A percentile compares a stretch with the other conserved stretches of the same genome.
Conservation (phyloP, 1,140 invertebrate species). For the Ips typographus region DNA sequence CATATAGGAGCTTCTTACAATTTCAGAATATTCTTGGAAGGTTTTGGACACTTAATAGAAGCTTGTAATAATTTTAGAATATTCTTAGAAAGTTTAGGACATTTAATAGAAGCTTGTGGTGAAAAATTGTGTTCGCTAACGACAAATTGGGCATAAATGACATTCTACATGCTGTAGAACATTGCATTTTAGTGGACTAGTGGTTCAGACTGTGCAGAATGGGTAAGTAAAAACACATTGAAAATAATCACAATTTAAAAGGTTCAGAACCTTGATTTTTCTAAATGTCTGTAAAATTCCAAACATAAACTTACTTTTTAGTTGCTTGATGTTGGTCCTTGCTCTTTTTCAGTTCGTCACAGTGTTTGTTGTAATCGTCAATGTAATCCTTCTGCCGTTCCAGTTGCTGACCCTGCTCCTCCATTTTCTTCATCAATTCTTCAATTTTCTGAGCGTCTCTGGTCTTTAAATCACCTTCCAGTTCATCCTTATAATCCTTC, state of each 20-base stretch:
- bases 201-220: background rate
- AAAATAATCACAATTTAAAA: no score
- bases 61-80: no score
- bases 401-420: slow-evolving; percentile 84
- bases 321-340: slow-evolving; percentile 93
- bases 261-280: no score
- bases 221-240: background rate
- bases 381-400: slow-evolving; percentile 86
- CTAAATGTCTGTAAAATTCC: background rate
- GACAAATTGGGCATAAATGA: no score
- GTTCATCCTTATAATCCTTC: slow-evolving; percentile 80
- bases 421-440: slow-evolving; percentile 81
- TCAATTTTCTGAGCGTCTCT: slow-evolving; percentile 82
- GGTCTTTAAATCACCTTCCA: slow-evolving; percentile 80
- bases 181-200: no score
- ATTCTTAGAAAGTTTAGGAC: no score
- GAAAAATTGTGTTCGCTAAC: no score
- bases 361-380: slow-evolving; percentile 94
- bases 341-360: slow-evolving; percentile 92
- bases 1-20: no score
- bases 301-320: slow-evolving; percentile 72
- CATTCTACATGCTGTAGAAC: no score
- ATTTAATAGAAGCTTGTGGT: no score
- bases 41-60: no score
- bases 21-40: no score